Evolutionary conservation across 2,797 vertebrate species (phyloP), one percentile per base, ranked within the genome.

Genomic region (Pantherophis vulpinus): DNA sequence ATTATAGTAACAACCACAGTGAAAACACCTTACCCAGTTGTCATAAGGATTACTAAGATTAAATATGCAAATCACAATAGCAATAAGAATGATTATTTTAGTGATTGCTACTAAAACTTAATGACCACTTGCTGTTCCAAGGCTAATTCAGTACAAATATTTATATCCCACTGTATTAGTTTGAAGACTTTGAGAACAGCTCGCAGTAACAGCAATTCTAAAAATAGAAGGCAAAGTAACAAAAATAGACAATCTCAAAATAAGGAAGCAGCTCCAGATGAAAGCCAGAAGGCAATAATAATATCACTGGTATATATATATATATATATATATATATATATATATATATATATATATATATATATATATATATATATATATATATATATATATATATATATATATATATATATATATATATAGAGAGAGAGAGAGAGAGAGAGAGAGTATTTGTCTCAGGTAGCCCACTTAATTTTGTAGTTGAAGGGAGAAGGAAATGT

Each of bases 81-180:
- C 61, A 88, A 58, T 92, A 63, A 88, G 91, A 92, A 92, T 29
- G 16, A 54, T 88, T 47, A 27, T 63, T 92, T 88, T 61, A 70
- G 29, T 74, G 86, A 61, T 92, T 92, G 20, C 91, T 88, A 66
- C 55, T 88, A 25, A 70, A 42, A 47, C 79, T 60, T 88, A 92
- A 88, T 66, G 87, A 42, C 87, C 91, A 74, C 63, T 92, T 88
- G 88, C 91, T 59, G 55, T 60, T 74, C 63, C 58, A 55, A 55
- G 47, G 91, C 86, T 91, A 59, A 91, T 91, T 91, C 86, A 86
- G 59, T 91, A 54, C 90, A 91, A 61, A 91, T 91, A 86, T 86
- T 91, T n/a, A 86, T 86, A 91, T 61, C 58, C 90, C 47, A 91
- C 58, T 61, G 37, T 59, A 91, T 83, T 83, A 91, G 70, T 91